These are phyloP conservation scores for Rhinophrynus dorsalis DNA, from an alignment of 2,797 vertebrate species.

Conservation along the genomic window DNA sequence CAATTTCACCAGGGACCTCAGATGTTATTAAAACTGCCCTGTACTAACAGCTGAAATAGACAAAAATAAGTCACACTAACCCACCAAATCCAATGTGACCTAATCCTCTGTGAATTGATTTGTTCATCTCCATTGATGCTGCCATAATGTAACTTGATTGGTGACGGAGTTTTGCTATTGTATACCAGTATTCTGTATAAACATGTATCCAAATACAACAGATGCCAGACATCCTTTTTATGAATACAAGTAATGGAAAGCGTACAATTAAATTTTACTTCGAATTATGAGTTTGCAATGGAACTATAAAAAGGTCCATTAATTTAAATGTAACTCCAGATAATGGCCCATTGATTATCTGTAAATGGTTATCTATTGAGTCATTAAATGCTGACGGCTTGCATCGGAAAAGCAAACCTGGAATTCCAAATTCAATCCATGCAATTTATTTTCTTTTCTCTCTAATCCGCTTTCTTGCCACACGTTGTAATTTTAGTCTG, in stretches of 20 bases:
- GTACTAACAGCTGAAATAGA: no score
- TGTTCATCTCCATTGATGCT: no score
- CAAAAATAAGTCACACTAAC: no score
- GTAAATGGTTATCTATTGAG: neutral
- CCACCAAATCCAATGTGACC: no score
- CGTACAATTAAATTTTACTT: neutral
- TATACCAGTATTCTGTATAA: no score
- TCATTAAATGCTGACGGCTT: neutral
- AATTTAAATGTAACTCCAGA: neutral
- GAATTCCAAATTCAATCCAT: neutral
- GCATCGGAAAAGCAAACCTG: neutral
- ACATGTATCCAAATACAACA: neutral
- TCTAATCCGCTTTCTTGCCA: constrained; percentile 9
- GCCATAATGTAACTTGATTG: no score
- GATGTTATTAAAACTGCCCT: no score
- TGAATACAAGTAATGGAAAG: neutral
- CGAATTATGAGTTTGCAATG: neutral
- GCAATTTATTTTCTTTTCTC: neutral
- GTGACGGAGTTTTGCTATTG: no score
- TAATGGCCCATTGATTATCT: neutral
- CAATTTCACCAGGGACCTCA: no score
- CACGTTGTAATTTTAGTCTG: constrained; percentile 7
- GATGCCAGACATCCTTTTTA: neutral
- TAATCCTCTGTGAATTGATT: no score
- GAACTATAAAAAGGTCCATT: neutral